Evolutionary conservation across 2,113 vertebrate genomes (phyloP), one percentile per base, ranked within the genome.

Genomic region (Sclerurus mexicanus): DNA sequence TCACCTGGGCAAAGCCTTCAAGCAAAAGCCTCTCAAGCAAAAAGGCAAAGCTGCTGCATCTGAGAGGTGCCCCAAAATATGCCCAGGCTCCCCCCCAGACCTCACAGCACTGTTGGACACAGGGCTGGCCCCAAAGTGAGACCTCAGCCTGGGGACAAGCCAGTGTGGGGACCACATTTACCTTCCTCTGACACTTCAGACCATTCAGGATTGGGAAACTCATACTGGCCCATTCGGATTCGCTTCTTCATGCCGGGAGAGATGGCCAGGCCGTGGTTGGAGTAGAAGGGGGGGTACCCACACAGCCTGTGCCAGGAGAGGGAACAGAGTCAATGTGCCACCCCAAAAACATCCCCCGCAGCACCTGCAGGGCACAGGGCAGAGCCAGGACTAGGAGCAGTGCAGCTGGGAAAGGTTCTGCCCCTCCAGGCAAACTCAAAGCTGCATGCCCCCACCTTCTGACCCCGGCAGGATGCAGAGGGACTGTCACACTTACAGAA

Each of bases 201-300:
- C 99, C 99, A 99, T n/a, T 99, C 99, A 0, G 99, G 99, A 37
- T 99, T 99, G 92, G 99, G 99, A 77, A 99, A 99, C 95, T 99
- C 99, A 7, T 99, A 99, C 69, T 99, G 99, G 60, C 99, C 99
- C 98, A 99, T 99, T 17, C 98, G 98, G 96, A 99, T 99, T 39
- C 99, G 97, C 92, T 82, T 99, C 98, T 99, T 99, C 99, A 99
- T 99, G 85, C 99, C 99, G 4, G 99, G 99, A n/a, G 99, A 99
- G 96, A 99, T 99, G 97, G 99, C 99, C 62, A 99, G 97, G 68
- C 99, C 99, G 0, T 99, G 99, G 97, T 99, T 99, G 66, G 99
- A 99, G 96, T 99, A 99, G 97, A 99, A 99, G 4, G 99, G 99
- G 46, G 99, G 99, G 81, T 99, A 99, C 10, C 99, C 99, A 49